Evolutionary conservation across 2,113 vertebrate species (phyloP).

Genomic region (Fulica atra): DNA sequence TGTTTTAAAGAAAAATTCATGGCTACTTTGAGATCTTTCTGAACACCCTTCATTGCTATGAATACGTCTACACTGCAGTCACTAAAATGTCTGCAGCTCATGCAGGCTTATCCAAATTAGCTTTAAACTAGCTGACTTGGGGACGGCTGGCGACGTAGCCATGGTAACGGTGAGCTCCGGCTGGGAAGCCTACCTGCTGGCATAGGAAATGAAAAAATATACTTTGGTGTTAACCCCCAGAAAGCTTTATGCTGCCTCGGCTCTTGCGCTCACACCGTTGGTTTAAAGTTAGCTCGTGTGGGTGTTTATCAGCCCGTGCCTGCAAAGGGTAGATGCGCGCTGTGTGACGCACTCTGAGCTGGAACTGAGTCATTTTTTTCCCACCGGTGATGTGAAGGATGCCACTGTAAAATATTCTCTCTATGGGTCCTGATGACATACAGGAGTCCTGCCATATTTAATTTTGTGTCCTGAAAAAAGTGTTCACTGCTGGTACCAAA

Average conservation of each 20-base stretch:
- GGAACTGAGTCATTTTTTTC: neutral
- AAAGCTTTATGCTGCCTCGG: neutral
- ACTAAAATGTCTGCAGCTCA: constrained; percentile 15
- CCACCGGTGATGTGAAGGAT: neutral
- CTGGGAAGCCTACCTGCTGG: constrained; percentile 35
- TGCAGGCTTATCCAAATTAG: constrained; percentile 5
- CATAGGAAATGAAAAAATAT: neutral
- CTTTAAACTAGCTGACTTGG: neutral
- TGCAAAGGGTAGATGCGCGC: neutral
- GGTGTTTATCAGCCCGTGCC: neutral
- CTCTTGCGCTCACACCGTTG: neutral
- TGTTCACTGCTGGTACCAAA: neutral
- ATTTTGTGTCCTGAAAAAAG: neutral
- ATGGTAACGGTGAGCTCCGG: neutral
- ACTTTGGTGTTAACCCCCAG: neutral
- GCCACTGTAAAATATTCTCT: neutral
- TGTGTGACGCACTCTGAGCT: neutral
- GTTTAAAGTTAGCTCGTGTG: neutral
- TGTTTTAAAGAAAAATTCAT: neutral
- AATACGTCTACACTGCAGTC: neutral
- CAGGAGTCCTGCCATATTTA: neutral
- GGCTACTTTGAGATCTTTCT: neutral
- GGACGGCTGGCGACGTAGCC: neutral
- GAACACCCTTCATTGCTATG: neutral
- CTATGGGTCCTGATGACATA: neutral